Conservation (phyloP, 2,888 invertebrate species). For the Nesidiocoris tenuis region DNA sequence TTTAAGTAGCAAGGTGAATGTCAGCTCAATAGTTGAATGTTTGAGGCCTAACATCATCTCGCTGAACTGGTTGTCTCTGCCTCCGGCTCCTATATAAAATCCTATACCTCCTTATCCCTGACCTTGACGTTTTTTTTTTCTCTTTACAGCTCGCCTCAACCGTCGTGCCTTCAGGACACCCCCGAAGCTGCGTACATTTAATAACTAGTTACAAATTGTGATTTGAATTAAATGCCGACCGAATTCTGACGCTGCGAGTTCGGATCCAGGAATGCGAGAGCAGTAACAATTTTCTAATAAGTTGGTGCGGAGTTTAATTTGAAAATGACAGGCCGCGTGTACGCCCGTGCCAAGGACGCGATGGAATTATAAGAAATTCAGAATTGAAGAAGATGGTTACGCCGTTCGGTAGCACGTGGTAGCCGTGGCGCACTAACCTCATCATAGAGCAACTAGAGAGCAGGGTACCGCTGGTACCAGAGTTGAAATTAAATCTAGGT, state of each 20-base stretch:
- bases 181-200: neutral
- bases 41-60: neutral
- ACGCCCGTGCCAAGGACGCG: neutral
- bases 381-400: too few relatives aligned
- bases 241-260: too few relatives aligned
- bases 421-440: too few relatives aligned
- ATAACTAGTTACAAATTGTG: neutral
- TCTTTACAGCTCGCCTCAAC: neutral
- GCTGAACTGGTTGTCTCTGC: neutral
- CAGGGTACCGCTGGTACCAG: too few relatives aligned
- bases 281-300: neutral
- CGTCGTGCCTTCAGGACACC: neutral
- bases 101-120: too few relatives aligned
- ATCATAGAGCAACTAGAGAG: too few relatives aligned
- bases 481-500: too few relatives aligned
- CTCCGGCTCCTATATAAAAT: neutral
- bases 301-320: too few relatives aligned
- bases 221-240: neutral
- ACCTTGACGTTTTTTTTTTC: neutral
- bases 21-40: neutral
- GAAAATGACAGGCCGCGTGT: neutral
- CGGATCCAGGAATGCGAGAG: neutral
- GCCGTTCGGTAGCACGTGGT: too few relatives aligned
- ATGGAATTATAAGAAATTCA: too few relatives aligned
- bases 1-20: too few relatives aligned